Evolutionary conservation across 2,888 invertebrate species (phyloP).

Genomic region (Azorinus chamasolen): DNA sequence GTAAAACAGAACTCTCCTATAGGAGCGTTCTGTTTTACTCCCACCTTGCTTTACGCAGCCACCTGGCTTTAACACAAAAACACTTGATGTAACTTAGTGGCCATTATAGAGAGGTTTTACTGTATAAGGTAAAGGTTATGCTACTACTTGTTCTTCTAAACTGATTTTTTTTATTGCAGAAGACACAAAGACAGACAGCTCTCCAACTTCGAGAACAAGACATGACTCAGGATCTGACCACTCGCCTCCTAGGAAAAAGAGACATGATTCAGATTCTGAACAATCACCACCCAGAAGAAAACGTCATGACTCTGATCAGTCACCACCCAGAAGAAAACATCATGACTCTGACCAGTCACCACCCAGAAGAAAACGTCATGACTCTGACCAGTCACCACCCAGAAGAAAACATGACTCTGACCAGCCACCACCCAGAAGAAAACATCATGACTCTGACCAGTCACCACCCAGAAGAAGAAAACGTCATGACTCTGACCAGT

Average conservation of each 20-base stretch:
- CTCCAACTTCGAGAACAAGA: slow-evolving; percentile 79
- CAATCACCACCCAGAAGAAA: slow-evolving; percentile 78
- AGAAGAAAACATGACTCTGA: slow-evolving; percentile 75
- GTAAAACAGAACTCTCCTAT: no score
- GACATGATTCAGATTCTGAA: slow-evolving; percentile 71
- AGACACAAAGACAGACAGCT: slow-evolving; percentile 61
- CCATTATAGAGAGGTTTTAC: no score
- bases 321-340: slow-evolving; percentile 74
- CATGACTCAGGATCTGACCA: slow-evolving; percentile 71
- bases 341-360: slow-evolving; percentile 73
- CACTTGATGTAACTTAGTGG: no score
- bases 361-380: slow-evolving; percentile 75
- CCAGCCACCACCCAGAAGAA: slow-evolving; percentile 80
- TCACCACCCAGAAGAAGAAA: slow-evolving; percentile 78
- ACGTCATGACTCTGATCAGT: slow-evolving; percentile 83
- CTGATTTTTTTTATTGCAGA: not conserved
- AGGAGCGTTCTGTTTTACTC: no score
- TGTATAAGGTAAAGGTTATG: no score
- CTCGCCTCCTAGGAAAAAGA: slow-evolving; percentile 79
- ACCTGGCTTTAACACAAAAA: no score
- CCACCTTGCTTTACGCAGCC: no score
- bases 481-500: slow-evolving; percentile 83
- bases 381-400: slow-evolving; percentile 83
- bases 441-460: slow-evolving; percentile 74
- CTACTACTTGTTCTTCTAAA: no score